Evolutionary conservation across 2,797 vertebrate species (phyloP).

Genomic region (Halcyon chelicuti): DNA sequence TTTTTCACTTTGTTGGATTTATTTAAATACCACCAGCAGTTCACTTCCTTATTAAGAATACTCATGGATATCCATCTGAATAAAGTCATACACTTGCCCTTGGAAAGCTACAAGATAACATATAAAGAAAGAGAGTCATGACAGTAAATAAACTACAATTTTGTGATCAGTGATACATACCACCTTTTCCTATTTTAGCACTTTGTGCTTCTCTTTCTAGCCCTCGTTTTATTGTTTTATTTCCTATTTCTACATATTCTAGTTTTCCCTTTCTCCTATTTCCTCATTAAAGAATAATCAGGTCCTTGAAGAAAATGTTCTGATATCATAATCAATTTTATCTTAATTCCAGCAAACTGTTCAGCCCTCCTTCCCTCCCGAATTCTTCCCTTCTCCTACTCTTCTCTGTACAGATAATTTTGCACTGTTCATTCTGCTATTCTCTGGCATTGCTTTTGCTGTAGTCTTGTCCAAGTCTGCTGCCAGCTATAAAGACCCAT

Average conservation of each 20-base stretch:
- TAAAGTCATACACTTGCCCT: neutral
- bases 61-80: neutral
- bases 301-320: neutral
- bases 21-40: neutral
- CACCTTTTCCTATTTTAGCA: neutral
- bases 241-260: neutral
- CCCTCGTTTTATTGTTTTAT: neutral
- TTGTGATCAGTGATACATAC: neutral
- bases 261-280: neutral
- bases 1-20: neutral
- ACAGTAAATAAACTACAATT: neutral
- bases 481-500: neutral
- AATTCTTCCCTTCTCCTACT: neutral
- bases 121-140: neutral
- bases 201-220: neutral
- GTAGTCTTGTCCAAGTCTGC: neutral
- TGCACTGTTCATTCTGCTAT: neutral
- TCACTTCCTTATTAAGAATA: neutral
- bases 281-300: neutral
- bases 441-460: neutral
- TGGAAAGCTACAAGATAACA: neutral
- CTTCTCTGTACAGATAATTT: neutral
- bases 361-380: neutral
- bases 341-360: neutral
- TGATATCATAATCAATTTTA: neutral